Evolutionary conservation across 2,113 vertebrate species (phyloP).

Genomic region (Ondatra zibethicus): DNA sequence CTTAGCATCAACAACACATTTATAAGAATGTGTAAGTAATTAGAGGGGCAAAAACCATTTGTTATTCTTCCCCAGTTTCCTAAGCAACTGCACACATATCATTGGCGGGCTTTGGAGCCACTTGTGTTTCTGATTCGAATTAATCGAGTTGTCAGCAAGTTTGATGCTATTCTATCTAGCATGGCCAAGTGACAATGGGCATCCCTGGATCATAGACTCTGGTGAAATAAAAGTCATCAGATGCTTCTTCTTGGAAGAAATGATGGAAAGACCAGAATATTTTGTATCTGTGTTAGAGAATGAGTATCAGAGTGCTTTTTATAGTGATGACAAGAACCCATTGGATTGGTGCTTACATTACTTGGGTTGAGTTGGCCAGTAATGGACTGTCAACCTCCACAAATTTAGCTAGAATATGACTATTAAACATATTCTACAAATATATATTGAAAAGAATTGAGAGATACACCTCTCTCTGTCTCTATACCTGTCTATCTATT

Average conservation of each 20-base stretch:
- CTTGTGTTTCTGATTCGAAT: neutral
- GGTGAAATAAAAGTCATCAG: neutral
- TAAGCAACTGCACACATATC: constrained; percentile 65
- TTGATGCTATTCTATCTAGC: neutral
- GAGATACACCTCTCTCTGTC: neutral
- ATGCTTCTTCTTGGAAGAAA: neutral
- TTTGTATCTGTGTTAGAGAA: constrained; percentile 27
- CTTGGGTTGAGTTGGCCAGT: neutral
- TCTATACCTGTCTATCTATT: neutral
- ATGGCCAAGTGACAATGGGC: neutral
- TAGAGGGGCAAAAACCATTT: constrained; percentile 65
- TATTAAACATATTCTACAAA: neutral
- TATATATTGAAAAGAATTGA: neutral
- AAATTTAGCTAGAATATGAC: neutral
- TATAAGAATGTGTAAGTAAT: constrained; percentile 70
- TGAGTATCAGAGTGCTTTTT: neutral
- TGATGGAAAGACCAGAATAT: neutral
- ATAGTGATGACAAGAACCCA: neutral
- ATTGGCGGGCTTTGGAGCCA: neutral
- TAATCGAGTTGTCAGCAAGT: constrained; percentile 1
- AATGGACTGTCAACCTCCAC: neutral
- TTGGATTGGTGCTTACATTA: neutral
- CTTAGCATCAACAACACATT: constrained; percentile 71
- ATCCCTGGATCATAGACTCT: neutral
- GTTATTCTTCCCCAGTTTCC: constrained; percentile 60